Base-by-base conservation (phyloP, 2,113 vertebrate genomes). In the Pungitius pungitius region DNA sequence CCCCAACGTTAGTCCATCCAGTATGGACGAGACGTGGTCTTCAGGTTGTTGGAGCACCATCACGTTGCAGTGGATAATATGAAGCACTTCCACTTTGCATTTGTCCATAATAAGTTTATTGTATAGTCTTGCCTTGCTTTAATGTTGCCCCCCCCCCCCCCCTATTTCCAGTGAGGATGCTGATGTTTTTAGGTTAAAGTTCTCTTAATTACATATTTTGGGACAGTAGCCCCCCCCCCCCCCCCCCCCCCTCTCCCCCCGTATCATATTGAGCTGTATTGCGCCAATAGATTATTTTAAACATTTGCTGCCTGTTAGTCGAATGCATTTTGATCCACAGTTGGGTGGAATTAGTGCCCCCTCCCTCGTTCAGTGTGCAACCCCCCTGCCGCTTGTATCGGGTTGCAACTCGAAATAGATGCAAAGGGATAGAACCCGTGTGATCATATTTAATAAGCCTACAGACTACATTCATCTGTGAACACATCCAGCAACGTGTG, bases 401-500 rank as follows among this genome's bases (percentile, higher is more conserved):
- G 57, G 26, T 61, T 27, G 12, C 60, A 12, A 58, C 30, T 47
- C 2, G 2, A 35, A 62, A 35, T 37, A 42, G 30, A 30, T 30
- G 30, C 5, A 30, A 30, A 2, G 30, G 30, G 39, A 68, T 51
- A 27, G n/a, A 43, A 26, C 1, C 7, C 17, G 9, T 81, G 73
- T 78, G 60, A 35, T 73, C 30, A 24, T 69, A 76, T 83, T 72
- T 47, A 82, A 75, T 69, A 71, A 1, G 57, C 45, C 22, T 45
- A 77, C 39, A 33, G 42, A 69, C 30, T 33, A 39, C 4, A 74
- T 15, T 68, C 45, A 33, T 61, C 61, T 75, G 40, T 15, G 26
- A 78, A 73, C 22, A 51, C 49, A 78, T 24, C 39, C 64, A 39
- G 61, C 24, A 54, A 17, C 40, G 20, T 72, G 24, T 73, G 20